phyloP scores from a whole-genome alignment of 2,113 vertebrate species.

The Morphnarchus princeps region DNA sequence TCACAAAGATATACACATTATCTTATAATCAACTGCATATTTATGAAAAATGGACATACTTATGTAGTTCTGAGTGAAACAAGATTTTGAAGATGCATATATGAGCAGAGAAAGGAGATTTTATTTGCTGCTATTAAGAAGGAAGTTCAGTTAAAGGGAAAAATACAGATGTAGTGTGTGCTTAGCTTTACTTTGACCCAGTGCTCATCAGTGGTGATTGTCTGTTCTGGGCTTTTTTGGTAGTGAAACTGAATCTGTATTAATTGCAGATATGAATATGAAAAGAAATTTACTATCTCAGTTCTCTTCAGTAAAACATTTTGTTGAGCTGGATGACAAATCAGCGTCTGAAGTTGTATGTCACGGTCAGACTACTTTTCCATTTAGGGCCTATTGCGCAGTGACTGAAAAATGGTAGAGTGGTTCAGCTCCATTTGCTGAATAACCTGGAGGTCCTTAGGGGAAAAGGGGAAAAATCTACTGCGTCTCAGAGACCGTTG shows the following conservation, averaged over 20 bases:
- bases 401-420: slow-evolving; percentile 27
- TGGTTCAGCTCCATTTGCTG: slow-evolving; percentile 44
- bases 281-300: slow-evolving; percentile 50
- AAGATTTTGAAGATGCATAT: neutral
- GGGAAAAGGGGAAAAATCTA: slow-evolving; percentile 44
- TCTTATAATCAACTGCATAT: neutral
- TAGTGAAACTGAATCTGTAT: slow-evolving; percentile 26
- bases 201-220: neutral
- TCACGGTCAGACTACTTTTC: slow-evolving; percentile 52
- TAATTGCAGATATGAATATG: slow-evolving; percentile 60
- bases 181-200: neutral
- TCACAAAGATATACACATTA: neutral
- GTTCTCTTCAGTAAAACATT: slow-evolving; percentile 11
- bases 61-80: neutral
- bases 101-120: neutral
- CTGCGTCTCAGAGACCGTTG: slow-evolving; percentile 37
- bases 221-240: slow-evolving; percentile 30
- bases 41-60: neutral
- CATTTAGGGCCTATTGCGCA: slow-evolving; percentile 47
- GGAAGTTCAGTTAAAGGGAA: slow-evolving; percentile 20
- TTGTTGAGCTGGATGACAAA: slow-evolving; percentile 18
- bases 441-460: slow-evolving; percentile 38
- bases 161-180: neutral
- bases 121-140: slow-evolving; percentile 47
- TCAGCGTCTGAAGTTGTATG: slow-evolving; percentile 56